A percentile compares a stretch with the other conserved stretches of the same genome.
Conservation (phyloP, 2,888 invertebrate species). For the Diaphora mendica region DNA sequence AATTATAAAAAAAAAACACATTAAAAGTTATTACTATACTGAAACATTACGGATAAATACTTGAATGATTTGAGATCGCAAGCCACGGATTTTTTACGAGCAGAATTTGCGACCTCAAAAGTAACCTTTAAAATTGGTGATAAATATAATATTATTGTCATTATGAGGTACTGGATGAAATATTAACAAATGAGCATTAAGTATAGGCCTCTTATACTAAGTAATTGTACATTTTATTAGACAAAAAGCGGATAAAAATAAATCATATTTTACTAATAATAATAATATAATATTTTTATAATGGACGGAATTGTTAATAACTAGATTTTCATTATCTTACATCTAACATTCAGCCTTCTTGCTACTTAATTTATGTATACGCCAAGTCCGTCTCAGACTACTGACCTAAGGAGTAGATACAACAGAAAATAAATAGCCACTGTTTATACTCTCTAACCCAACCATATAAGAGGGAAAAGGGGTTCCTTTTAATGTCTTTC, state of each 20-base stretch:
- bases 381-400: not conserved
- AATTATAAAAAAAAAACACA: not conserved
- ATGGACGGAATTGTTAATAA: slow-evolving; percentile 46
- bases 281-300: slow-evolving; percentile 6
- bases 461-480: no score
- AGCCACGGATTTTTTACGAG: not conserved
- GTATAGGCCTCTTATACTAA: not conserved
- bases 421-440: not conserved
- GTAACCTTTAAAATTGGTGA: not conserved
- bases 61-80: not conserved
- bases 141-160: slow-evolving; percentile 23
- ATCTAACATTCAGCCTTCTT: slow-evolving; percentile 54
- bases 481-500: no score
- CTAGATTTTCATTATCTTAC: slow-evolving; percentile 32
- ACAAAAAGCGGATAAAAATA: not conserved
- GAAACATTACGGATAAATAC: not conserved
- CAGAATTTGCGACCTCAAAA: not conserved
- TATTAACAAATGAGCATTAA: not conserved
- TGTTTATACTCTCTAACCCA: not conserved
- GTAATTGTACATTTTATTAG: not conserved
- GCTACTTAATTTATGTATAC: slow-evolving; percentile 27
- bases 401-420: not conserved
- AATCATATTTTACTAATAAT: not conserved
- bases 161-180: slow-evolving; percentile 29
- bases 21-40: not conserved